Percentiles rank a stretch among this genome's conserved stretches.
Conservation (phyloP, 2,888 invertebrate genomes). For the Athalia rosae region DNA sequence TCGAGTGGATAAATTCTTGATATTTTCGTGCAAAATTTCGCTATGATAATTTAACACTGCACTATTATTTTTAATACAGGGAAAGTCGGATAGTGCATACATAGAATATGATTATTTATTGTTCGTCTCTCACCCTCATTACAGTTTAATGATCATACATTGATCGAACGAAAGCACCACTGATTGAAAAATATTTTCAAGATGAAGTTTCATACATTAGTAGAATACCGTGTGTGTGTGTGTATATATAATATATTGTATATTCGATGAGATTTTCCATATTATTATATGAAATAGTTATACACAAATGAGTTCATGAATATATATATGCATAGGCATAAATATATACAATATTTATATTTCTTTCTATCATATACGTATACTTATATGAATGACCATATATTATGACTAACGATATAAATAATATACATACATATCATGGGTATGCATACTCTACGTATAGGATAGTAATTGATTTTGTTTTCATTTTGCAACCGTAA, state of each 20-base stretch:
- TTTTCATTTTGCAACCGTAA: background rate
- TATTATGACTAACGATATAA: conserved; percentile 24
- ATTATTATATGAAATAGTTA: conserved; percentile 43
- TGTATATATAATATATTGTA: conserved; percentile 18
- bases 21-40: no score
- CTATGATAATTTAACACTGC: no score
- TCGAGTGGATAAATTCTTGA: no score
- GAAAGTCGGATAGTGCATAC: conserved; percentile 50
- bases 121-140: conserved; percentile 48
- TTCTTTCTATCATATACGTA: background rate
- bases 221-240: background rate
- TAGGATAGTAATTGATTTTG: conserved; percentile 28
- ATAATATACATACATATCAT: conserved; percentile 6
- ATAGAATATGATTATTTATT: conserved; percentile 58
- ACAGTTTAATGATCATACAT: conserved; percentile 51
- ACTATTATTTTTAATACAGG: background rate
- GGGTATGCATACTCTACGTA: conserved; percentile 8
- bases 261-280: background rate
- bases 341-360: background rate
- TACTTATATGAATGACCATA: conserved; percentile 24
- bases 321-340: conserved; percentile 25
- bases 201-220: conserved; percentile 3
- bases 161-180: conserved; percentile 54
- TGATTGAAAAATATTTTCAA: conserved; percentile 45
- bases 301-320: conserved; percentile 46